Base-by-base conservation (phyloP, 2,888 invertebrate genomes). In the Platycheirus albimanus region DNA sequence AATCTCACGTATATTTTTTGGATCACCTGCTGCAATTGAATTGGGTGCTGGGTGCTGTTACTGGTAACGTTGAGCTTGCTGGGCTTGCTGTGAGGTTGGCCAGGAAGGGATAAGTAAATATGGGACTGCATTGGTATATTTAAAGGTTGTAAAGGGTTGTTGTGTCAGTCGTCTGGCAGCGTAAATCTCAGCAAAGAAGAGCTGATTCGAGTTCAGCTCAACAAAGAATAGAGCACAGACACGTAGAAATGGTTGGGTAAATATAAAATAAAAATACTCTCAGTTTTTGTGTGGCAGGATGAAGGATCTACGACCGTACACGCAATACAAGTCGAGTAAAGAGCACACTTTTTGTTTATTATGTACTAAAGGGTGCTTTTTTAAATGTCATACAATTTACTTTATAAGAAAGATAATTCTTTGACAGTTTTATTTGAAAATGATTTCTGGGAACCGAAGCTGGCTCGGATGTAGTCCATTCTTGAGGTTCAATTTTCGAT, bases 1-100 rank as follows among this genome's bases (percentile, higher is more conserved):
- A 77, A 72, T 72, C 81, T 81, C 77, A 81, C 81, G 81, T 81
- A 81, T 76, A 76, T 81, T 81, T 81, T 77, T 66, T 63, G 81
- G 81, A 77, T 81, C 81, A 81, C 81, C 81, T 81, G 71, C 61
- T 67, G 71, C 81, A 72, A 81, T 81, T 77, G 81, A 72, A 77
- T 63, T 56, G 67, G 54, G 41, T 51, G 70, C 43, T 41, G 58
- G n/a, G n/a, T 15, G 38, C 5, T 13, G 36, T 5, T 13, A 19
- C 47, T 19, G 64, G 13, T 8, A 13, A 38, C 38, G 6, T 13
- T 13, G 38, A 17, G 33, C 52, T 36, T 28, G 51, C n/a, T n/a
- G 17, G 15, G 13, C n/a, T n/a, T 36, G 11, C 13, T 8, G 13
- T 15, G 36, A 52, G 47, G 47, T 56, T 74, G 54, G 74, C 49